These are phyloP conservation scores for Rhinopithecus roxellana DNA, from an alignment of 2,113 vertebrate species.

Conservation along the genomic window DNA sequence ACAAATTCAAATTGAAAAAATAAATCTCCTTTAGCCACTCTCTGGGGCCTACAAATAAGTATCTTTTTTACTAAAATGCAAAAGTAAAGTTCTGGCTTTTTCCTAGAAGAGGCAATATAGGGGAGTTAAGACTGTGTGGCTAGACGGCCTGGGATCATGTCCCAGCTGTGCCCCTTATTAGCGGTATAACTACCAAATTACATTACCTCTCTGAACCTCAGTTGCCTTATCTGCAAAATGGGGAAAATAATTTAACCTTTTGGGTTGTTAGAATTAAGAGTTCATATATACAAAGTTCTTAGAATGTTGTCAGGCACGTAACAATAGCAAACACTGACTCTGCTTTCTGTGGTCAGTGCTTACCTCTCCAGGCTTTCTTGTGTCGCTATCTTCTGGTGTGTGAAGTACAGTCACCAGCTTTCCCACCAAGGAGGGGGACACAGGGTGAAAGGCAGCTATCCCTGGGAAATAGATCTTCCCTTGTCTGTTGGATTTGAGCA, in stretches of 20 bases:
- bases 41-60: neutral
- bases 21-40: neutral
- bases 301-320: neutral
- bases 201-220: neutral
- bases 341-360: neutral
- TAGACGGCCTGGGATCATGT: neutral
- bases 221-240: neutral
- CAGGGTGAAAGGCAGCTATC: neutral
- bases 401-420: neutral
- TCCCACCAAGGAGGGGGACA: neutral
- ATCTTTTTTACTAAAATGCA: neutral
- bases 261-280: neutral
- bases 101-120: neutral
- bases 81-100: constrained; percentile 18
- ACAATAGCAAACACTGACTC: neutral
- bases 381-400: neutral
- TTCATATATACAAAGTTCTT: neutral
- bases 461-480: neutral
- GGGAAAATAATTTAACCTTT: neutral
- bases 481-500: neutral
- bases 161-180: neutral
- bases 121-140: neutral
- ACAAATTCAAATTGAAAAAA: neutral
- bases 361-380: neutral
- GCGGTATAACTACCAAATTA: neutral